phyloP scores from a whole-genome alignment of 35 echinoderm and acorn worm species.

The Strongylocentrotus purpuratus region DNA sequence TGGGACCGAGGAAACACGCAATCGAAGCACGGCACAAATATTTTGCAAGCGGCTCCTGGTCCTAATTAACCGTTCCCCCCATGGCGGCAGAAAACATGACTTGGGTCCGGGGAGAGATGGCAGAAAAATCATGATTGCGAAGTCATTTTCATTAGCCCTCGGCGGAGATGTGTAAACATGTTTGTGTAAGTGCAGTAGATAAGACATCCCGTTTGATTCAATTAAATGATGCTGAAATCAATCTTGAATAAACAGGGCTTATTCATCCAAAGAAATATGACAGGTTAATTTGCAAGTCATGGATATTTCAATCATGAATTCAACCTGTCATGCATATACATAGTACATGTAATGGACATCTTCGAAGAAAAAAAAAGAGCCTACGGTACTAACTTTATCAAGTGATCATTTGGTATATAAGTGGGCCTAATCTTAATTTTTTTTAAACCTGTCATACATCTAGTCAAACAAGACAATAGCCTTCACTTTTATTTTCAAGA shows the following conservation, averaged over 20 bases:
- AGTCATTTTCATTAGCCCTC: background rate
- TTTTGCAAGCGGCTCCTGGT: background rate
- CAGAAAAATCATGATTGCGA: background rate
- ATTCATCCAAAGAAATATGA: background rate
- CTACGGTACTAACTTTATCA: too few species aligned
- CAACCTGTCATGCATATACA: background rate
- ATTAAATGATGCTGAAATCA: background rate
- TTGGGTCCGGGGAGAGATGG: background rate
- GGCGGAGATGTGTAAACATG: background rate
- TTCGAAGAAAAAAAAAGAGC: too few species aligned
- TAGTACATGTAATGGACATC: too few species aligned
- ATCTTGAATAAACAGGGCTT: background rate
- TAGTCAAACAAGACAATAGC: too few species aligned
- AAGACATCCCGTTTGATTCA: background rate
- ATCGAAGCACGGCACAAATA: slow-evolving; percentile 14
- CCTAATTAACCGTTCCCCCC: background rate
- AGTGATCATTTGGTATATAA: too few species aligned
- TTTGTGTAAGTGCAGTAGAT: background rate
- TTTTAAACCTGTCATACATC: too few species aligned
- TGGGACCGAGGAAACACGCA: slow-evolving; percentile 23
- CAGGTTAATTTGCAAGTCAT: background rate
- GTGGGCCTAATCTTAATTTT: too few species aligned
- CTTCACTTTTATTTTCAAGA: too few species aligned
- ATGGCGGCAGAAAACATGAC: background rate
- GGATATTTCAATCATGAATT: background rate